Conservation (phyloP, 2,888 invertebrate genomes). For the Limnephilus lunatus region DNA sequence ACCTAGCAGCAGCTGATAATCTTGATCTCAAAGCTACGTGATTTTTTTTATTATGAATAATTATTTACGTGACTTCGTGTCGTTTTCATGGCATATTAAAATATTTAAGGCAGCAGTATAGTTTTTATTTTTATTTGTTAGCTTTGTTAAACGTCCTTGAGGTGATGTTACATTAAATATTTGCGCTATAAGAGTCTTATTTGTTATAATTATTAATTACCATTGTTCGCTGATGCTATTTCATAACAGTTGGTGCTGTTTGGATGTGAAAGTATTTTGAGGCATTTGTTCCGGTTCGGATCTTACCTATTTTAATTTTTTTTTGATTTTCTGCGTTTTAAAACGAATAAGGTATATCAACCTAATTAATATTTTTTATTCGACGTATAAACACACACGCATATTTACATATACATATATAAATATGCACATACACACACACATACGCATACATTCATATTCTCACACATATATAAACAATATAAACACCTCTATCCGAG, state of each 20-base stretch:
- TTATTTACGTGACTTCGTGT: background rate
- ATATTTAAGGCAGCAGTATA: background rate
- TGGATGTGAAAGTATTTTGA: background rate
- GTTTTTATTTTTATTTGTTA: background rate
- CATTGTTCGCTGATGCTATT: background rate
- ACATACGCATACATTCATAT: no score
- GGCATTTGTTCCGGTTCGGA: no score
- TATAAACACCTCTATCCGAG: no score
- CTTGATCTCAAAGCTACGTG: background rate
- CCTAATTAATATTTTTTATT: no score
- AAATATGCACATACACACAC: no score
- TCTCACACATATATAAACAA: no score
- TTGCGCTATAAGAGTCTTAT: no score
- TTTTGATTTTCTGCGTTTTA: no score
- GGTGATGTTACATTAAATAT: background rate
- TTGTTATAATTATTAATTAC: background rate
- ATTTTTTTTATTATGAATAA: background rate
- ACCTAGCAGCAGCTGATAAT: background rate
- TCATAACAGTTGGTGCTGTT: background rate
- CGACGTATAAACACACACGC: no score
- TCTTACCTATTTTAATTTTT: no score
- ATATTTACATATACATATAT: no score
- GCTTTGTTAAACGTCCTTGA: background rate
- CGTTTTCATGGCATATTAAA: background rate
- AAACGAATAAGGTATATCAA: no score